Evolutionary conservation across 2,888 invertebrate species (phyloP), one percentile per base, ranked within the genome.

Genomic region (Oxyscelio sp.): DNA sequence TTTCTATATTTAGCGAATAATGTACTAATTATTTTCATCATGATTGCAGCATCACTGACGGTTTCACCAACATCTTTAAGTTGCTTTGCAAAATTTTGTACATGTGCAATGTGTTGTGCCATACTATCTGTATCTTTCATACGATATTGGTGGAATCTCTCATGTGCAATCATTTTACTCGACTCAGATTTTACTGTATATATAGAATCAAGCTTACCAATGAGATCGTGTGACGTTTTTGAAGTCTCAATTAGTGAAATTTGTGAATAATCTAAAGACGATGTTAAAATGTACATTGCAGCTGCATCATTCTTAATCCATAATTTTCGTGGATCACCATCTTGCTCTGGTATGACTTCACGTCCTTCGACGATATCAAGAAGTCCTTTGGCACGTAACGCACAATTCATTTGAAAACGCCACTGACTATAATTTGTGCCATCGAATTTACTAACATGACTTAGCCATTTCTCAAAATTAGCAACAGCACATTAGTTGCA

Each of bases 11-110:
- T 82, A 4, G 24, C 8, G n/a, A 77, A 59, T 15, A 82, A 59
- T 0, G 50, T 71, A 24, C 65, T 66, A 8, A 82, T 56, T n/a
- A 81, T 75, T 43, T 81, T 81, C 11, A 70, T 75, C 56, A 70
- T 63, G n/a, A 81, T 70, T 22, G 77, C 71, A 17, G 65, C 71
- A 19, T 82, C 70, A 19, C 82, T 82, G 22, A 63, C 40, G 11
- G 34, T 58, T 65, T 85, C 70, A 19, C 59, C 66, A 6, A 61
- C 6, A 17, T 82, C 66, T 34, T 66, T 68, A 13, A 85, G 13
- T 45, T 43, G 43, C n/a, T 45, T 31, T 3, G 71, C 80, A 4
- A 84, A 21, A 68, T 75, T 83, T 34, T 63, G 59, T 6, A 79
- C 63, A 52, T 66, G 74, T 4, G 78, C 66, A 19, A 78, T 68